phyloP scores from a whole-genome alignment of 2,888 invertebrate species.

The Tenodera sinensis region DNA sequence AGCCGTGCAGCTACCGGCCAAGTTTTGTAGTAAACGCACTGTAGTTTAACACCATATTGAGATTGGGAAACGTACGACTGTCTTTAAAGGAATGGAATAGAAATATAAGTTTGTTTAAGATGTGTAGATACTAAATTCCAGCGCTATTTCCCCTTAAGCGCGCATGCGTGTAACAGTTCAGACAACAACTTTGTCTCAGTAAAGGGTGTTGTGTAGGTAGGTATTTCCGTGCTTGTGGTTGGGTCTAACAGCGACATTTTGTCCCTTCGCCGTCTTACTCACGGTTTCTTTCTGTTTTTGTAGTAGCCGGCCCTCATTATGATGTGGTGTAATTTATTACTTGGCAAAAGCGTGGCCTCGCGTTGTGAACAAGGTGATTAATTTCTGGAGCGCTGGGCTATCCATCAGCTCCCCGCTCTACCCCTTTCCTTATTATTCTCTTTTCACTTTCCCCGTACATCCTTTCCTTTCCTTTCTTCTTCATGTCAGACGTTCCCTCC shows the following conservation, averaged over 20 bases:
- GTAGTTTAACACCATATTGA: too few species aligned
- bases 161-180: too few species aligned
- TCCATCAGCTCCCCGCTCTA: conserved; percentile 18
- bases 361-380: conserved; percentile 21
- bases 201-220: neutral
- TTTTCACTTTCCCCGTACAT: conserved; percentile 7
- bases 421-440: conserved; percentile 4
- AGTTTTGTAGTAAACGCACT: too few species aligned
- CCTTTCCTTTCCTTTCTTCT: conserved; percentile 10
- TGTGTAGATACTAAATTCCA: too few species aligned
- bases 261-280: neutral
- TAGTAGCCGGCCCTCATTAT: conserved; percentile 17
- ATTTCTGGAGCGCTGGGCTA: conserved; percentile 22
- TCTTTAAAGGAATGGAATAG: too few species aligned
- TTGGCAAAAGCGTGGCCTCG: neutral
- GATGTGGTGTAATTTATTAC: conserved; percentile 25
- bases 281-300: neutral
- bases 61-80: too few species aligned
- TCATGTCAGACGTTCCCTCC: neutral
- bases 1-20: too few species aligned
- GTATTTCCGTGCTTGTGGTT: neutral
- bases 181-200: too few species aligned
- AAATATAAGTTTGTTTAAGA: too few species aligned
- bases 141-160: too few species aligned
- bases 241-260: neutral